Percentiles rank a stretch among this genome's conserved stretches.
These are phyloP conservation scores for Stichodactyla helianthus DNA, from an alignment of 64 coral and sea anemone species.

Conservation along the genomic window DNA sequence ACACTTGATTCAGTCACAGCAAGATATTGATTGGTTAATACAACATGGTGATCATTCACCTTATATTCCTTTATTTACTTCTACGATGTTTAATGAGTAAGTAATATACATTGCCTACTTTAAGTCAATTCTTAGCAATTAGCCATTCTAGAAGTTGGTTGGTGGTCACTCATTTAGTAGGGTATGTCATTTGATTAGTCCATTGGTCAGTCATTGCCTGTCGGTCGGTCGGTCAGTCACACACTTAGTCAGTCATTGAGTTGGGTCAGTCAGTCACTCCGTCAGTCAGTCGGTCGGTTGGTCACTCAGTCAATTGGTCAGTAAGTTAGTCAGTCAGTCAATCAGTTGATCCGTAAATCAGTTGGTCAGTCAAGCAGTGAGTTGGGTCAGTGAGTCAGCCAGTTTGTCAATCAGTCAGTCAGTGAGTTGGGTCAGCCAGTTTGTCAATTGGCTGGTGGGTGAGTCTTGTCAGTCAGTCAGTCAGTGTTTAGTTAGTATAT, in stretches of 20 bases:
- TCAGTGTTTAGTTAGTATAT: no score
- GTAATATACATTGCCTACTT: background rate
- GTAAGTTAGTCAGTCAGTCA: background rate
- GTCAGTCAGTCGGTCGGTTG: no score
- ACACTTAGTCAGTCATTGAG: background rate
- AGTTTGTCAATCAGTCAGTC: background rate
- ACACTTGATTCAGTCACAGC: slow-evolving; percentile 59
- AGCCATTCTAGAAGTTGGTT: no score
- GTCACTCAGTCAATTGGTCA: no score
- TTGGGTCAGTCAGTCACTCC: background rate
- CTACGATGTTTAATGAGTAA: slow-evolving; percentile 73
- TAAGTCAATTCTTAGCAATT: background rate
- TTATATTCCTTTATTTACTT: slow-evolving; percentile 69
- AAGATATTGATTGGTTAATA: slow-evolving; percentile 67
- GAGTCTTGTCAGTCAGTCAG: no score
- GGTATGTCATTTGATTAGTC: no score
- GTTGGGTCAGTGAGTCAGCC: no score
- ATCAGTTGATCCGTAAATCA: background rate
- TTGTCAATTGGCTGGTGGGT: no score
- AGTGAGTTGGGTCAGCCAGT: background rate
- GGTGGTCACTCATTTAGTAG: no score
- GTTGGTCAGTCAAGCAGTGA: no score
- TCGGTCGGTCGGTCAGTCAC: background rate
- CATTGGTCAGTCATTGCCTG: background rate
- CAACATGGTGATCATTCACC: slow-evolving; percentile 57